Evolutionary conservation across 2,888 invertebrate species (phyloP).

Genomic region (Erpobdella octoculata): DNA sequence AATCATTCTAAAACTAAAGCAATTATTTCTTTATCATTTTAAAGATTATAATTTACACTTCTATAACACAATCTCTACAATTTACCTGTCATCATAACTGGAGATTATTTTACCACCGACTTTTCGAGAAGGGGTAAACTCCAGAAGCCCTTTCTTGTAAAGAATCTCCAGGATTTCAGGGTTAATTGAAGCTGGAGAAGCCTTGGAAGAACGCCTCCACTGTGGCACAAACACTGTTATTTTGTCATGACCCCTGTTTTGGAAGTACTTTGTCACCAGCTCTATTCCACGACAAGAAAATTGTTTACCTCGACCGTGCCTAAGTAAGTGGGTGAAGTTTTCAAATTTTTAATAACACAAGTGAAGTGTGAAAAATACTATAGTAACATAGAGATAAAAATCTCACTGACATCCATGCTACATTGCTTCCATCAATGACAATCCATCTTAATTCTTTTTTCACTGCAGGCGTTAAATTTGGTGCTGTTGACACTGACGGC

Average conservation of each 20-base stretch:
- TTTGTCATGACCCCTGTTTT: constrained; percentile 9
- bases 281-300: constrained; percentile 22
- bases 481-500: background rate
- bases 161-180: constrained; percentile 4
- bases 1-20: too few relatives aligned
- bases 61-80: background rate
- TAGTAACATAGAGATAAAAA: background rate
- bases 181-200: background rate
- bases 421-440: constrained; percentile 22
- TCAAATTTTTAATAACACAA: background rate
- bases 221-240: constrained; percentile 19
- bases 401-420: constrained; percentile 10
- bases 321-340: background rate
- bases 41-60: too few relatives aligned
- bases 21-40: too few relatives aligned
- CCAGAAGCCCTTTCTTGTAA: background rate
- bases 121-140: constrained; percentile 18
- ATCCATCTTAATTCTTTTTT: background rate
- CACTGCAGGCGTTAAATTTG: background rate
- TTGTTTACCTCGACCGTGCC: constrained; percentile 8
- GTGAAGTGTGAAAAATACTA: background rate
- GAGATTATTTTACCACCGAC: background rate
- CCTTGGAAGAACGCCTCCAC: constrained; percentile 2
- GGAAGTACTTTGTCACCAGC: constrained; percentile 17
- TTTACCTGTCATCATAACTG: constrained; percentile 24